Conservation (phyloP, 2,888 invertebrate species). For the Nemotelus pantherinus region DNA sequence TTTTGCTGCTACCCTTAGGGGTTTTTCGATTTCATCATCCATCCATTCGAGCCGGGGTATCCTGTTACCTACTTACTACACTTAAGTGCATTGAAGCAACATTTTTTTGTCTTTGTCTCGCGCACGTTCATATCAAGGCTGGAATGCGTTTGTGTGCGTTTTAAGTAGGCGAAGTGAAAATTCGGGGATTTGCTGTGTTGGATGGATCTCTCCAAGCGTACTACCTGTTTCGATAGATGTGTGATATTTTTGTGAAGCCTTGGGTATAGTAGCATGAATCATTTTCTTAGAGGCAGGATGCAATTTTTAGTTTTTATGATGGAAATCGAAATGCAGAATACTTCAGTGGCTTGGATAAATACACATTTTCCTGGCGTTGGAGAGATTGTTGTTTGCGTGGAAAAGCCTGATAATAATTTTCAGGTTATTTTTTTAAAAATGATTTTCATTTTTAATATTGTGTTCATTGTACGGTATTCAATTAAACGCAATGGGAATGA, state of each 20-base stretch:
- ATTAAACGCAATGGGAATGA: no score
- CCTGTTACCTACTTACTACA: background rate
- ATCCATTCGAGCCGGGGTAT: background rate
- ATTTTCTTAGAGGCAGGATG: no score
- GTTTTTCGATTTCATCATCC: background rate
- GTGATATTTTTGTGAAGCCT: background rate
- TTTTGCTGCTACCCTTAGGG: constrained; percentile 4
- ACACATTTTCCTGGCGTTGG: no score
- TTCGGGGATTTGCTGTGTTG: background rate
- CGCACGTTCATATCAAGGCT: background rate
- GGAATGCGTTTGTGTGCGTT: background rate
- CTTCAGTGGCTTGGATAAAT: no score
- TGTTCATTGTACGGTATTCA: no score
- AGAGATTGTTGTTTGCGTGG: no score
- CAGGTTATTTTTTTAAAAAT: no score
- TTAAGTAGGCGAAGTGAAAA: background rate
- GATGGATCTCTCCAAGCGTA: background rate
- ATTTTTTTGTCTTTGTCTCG: background rate
- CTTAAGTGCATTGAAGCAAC: background rate
- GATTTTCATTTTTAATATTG: no score
- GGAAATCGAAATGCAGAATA: no score
- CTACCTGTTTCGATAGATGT: constrained; percentile 6
- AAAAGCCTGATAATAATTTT: no score
- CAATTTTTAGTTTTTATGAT: no score
- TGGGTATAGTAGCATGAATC: no score